Conservation (phyloP, 2,797 vertebrate genomes). For the Simalia tracyae region DNA sequence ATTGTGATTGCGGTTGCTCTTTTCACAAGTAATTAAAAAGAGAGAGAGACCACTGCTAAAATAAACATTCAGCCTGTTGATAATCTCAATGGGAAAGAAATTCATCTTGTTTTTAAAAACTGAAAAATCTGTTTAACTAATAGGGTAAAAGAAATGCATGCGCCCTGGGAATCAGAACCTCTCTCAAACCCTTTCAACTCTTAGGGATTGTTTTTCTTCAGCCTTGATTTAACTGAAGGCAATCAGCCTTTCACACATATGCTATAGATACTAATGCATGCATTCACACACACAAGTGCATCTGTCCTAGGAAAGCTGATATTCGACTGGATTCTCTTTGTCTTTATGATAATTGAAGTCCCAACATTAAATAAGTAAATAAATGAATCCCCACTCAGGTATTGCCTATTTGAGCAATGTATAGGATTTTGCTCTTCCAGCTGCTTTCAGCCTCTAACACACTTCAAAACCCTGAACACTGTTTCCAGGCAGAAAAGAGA, state of each 20-base stretch:
- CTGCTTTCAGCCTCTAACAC: background rate
- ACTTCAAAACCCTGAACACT: background rate
- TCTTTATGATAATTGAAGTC: background rate
- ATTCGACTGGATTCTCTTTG: no score
- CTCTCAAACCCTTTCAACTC: background rate
- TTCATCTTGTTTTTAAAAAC: background rate
- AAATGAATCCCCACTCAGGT: background rate
- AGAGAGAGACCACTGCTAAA: background rate
- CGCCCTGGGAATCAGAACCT: background rate
- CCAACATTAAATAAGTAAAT: background rate
- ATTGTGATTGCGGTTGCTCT: background rate
- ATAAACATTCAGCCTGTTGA: background rate
- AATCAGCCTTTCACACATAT: background rate
- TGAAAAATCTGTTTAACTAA: background rate
- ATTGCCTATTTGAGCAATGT: background rate
- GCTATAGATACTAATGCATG: background rate
- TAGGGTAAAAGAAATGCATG: background rate
- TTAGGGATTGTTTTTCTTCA: background rate
- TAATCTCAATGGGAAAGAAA: background rate
- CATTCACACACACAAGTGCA: background rate
- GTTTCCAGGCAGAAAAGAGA: background rate
- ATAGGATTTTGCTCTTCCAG: background rate
- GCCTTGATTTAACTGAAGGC: background rate
- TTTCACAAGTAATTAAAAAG: background rate
- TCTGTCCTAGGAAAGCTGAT: background rate